Conservation (phyloP, 2,113 vertebrate species). For the Nibea coibor region DNA sequence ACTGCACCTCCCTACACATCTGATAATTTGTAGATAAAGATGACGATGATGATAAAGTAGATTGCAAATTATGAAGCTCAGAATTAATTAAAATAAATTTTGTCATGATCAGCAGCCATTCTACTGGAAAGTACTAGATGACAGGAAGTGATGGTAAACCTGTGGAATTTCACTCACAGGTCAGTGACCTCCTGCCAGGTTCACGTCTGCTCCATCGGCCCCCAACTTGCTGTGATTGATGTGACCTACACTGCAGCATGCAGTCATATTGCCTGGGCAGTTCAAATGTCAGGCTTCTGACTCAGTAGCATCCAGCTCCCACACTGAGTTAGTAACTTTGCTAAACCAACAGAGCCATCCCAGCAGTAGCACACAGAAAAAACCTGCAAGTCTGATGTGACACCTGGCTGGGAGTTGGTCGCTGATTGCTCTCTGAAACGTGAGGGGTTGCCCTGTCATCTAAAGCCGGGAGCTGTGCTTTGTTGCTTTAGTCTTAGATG, state of each 20-base stretch:
- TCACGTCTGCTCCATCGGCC: conserved; percentile 32
- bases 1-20: background rate
- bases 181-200: conserved; percentile 54
- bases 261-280: conserved; percentile 25
- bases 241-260: conserved; percentile 33
- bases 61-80: background rate
- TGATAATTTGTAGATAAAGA: background rate
- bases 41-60: background rate
- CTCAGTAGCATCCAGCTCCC: conserved; percentile 50
- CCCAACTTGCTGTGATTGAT: conserved; percentile 45
- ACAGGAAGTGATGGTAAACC: conserved; percentile 40
- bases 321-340: conserved; percentile 31
- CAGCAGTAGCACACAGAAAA: conserved; percentile 9
- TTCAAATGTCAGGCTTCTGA: conserved; percentile 61
- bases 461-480: conserved; percentile 27
- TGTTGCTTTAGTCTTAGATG: conserved; percentile 49
- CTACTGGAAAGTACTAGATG: conserved; percentile 2
- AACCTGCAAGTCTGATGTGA: conserved; percentile 38
- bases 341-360: conserved; percentile 36
- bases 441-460: conserved; percentile 38
- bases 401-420: conserved; percentile 43
- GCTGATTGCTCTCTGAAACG: conserved; percentile 19
- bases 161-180: conserved; percentile 46
- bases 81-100: no score
- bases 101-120: no score